These are phyloP conservation scores for Rhagoletis zephyria DNA, from an alignment of 1,140 invertebrate species.

Conservation along the genomic window DNA sequence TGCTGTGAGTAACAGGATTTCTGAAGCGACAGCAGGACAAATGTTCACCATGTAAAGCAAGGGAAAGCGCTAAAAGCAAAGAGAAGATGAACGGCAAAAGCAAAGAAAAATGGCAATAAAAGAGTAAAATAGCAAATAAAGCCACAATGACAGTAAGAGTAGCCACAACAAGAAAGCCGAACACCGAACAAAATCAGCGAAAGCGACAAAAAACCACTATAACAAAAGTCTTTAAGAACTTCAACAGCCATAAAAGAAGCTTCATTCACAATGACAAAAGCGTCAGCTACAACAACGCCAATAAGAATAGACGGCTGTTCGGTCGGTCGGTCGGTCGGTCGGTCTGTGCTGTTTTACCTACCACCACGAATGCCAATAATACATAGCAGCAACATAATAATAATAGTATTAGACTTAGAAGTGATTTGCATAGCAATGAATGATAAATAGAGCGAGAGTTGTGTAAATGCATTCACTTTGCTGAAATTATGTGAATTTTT, in stretches of 20 bases:
- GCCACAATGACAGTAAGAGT: not conserved
- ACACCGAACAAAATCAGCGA: conserved; percentile 59
- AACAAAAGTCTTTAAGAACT: conserved; percentile 42
- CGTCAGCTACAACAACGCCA: conserved; percentile 35
- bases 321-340: not conserved
- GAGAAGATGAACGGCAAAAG: too few species aligned
- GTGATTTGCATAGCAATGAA: conserved; percentile 70
- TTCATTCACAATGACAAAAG: conserved; percentile 16
- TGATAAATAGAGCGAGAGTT: conserved; percentile 59
- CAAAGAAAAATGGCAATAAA: conserved; percentile 54
- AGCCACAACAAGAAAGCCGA: conserved; percentile 57
- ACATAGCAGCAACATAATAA: conserved; percentile 42
- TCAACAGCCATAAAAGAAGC: conserved; percentile 19
- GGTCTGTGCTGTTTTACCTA: too few species aligned
- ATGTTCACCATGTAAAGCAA: not conserved
- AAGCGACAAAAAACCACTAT: conserved; percentile 17
- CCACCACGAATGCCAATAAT: not conserved
- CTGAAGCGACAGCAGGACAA: not conserved
- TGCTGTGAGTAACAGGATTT: not conserved
- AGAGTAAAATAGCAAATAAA: conserved; percentile 54
- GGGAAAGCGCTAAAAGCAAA: not conserved
- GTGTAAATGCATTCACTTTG: not conserved
- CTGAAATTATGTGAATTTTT: too few species aligned
- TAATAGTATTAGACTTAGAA: conserved; percentile 53
- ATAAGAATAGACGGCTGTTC: not conserved